phyloP scores from a whole-genome alignment of 2,113 vertebrate genomes.

The Hyla sarda region DNA sequence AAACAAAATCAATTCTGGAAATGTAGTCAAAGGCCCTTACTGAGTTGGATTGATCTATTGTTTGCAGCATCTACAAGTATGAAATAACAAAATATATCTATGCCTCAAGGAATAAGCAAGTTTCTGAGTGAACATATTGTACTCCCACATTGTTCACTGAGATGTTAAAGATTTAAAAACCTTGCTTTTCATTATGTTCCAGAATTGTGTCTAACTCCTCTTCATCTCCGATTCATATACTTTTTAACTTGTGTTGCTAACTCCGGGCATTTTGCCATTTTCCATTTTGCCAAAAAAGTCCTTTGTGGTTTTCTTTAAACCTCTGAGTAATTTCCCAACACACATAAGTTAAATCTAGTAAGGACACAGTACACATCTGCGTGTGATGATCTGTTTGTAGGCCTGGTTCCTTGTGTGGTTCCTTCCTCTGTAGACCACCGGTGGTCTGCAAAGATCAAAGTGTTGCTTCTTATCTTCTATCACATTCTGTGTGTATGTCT shows the following conservation, averaged over 20 bases:
- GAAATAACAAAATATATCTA: not conserved
- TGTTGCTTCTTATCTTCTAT: constrained; percentile 38
- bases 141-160: constrained; percentile 33
- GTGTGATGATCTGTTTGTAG: constrained; percentile 27
- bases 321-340: constrained; percentile 54
- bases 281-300: constrained; percentile 46
- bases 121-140: constrained; percentile 2
- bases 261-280: constrained; percentile 50
- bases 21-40: not conserved
- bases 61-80: not conserved
- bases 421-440: constrained; percentile 26
- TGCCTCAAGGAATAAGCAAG: not conserved
- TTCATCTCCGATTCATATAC: constrained; percentile 31
- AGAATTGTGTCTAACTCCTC: constrained; percentile 22
- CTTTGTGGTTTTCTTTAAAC: constrained; percentile 50
- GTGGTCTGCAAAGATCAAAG: constrained; percentile 49
- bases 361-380: constrained; percentile 43
- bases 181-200: constrained; percentile 40
- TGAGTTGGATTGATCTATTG: not conserved
- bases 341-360: constrained; percentile 41
- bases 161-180: constrained; percentile 26
- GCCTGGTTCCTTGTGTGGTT: constrained; percentile 25
- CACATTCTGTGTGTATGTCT: constrained; percentile 11
- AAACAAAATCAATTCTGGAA: not conserved
- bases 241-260: constrained; percentile 37